Base-by-base conservation (phyloP, 2,888 invertebrate species). In the Mythimna lalbum region DNA sequence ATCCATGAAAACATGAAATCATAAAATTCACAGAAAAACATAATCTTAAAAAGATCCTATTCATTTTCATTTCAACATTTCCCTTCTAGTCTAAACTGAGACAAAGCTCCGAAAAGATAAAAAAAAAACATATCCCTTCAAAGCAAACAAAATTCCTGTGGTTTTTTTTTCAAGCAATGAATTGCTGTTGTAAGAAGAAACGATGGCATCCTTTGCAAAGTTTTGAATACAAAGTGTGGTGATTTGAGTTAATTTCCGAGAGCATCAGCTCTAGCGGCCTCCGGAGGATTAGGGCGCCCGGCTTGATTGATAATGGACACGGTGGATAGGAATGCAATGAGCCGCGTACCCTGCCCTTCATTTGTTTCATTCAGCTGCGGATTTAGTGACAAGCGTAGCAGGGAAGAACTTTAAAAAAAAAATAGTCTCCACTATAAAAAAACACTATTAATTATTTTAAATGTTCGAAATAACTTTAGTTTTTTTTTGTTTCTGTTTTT, bases 281-380 rank as follows among this genome's bases (percentile, higher is more conserved):
- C 53, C 33, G 12, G 31, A 47, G 57, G 71, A 73, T 82, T 76
- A 71, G 60, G 69, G 72, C 50, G 69, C 59, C 69, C 27, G 12
- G 60, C 63, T 75, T 84, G 84, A 84, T 80, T 80, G 76, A 84
- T 84, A 84, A 69, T 57, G 66, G 73, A 70, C 75, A 65, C 57
- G 47, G 71, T 57, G 73, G 78, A 78, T 77, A 75, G 78, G 50
- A 80, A 77, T 69, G 78, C 84, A 84, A 84, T 82, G 84, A 84
- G 78, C 78, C 84, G 76, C 43, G 50, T 33, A 59, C 52, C 59
- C 64, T 62, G 63, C 67, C 68, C 75, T 82, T 78, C 84, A 82
- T 84, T 83, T 82, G 82, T 84, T 74, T 69, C 43, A 56, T 60
- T 60, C 10, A 21, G 52, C n/a, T 39, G 10, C 6, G 55, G 5